Conservation (phyloP, 2,888 invertebrate genomes). For the Agelastica alni region DNA sequence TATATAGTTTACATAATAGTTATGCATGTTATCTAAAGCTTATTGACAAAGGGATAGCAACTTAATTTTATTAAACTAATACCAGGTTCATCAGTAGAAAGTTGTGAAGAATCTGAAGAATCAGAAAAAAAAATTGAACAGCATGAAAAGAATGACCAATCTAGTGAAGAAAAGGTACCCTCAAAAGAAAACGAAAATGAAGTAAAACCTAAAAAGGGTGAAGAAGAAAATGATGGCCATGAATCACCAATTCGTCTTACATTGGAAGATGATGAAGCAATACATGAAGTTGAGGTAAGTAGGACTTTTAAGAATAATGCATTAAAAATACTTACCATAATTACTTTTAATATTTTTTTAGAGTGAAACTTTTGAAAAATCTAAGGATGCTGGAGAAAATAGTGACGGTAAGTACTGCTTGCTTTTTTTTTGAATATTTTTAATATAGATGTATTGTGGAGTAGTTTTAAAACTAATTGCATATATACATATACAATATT, state of each 20-base stretch:
- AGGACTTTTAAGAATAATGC: background rate
- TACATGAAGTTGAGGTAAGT: conserved; percentile 47
- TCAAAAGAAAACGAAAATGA: background rate
- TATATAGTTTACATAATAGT: too few relatives aligned
- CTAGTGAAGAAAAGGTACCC: too few relatives aligned
- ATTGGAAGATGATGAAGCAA: conserved; percentile 50
- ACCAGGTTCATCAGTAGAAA: too few relatives aligned
- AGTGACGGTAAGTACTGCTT: conserved; percentile 33
- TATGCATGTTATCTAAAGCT: too few relatives aligned
- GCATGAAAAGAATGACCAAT: background rate
- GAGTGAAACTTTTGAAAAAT: conserved; percentile 34
- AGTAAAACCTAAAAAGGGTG: conserved; percentile 8
- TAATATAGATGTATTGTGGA: conserved; percentile 11
- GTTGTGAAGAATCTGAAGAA: background rate
- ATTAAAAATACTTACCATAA: conserved; percentile 17
- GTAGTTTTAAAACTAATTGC: conserved; percentile 36
- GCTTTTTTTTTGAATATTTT: background rate
- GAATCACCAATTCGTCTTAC: conserved; percentile 47
- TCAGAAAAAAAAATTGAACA: background rate
- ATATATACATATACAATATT: conserved; percentile 29
- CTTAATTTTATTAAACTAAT: too few relatives aligned
- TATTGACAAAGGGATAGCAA: too few relatives aligned
- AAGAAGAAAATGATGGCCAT: conserved; percentile 36
- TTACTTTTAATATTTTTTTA: conserved; percentile 30
- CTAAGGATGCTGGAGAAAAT: conserved; percentile 26